Conservation (phyloP, 35 echinoderm and acorn worm species). For the Eucidaris tribuloides region DNA sequence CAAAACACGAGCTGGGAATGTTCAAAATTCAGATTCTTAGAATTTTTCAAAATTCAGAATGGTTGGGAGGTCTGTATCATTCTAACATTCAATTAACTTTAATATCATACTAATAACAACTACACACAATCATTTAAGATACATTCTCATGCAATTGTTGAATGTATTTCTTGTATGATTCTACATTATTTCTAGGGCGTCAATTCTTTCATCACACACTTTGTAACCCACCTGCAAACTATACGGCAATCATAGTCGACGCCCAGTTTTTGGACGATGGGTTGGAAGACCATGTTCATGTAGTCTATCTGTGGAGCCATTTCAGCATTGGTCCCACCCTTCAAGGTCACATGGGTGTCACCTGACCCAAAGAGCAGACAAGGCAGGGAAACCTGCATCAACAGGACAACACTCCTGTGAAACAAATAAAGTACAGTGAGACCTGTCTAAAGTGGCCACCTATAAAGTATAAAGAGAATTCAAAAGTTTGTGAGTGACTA, state of each 20-base stretch:
- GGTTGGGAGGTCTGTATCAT: too few species aligned
- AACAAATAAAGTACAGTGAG: too few species aligned
- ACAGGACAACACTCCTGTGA: slow-evolving; percentile 79
- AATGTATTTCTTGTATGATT: too few species aligned
- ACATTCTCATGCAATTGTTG: background rate
- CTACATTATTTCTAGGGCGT: too few species aligned
- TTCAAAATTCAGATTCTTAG: too few species aligned
- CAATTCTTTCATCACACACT: too few species aligned
- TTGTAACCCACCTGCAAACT: slow-evolving; percentile 53
- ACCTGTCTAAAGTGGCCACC: too few species aligned
- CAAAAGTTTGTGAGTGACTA: too few species aligned
- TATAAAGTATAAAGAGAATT: too few species aligned
- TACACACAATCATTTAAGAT: background rate
- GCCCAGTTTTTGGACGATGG: slow-evolving; percentile 75
- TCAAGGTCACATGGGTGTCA: slow-evolving; percentile 66
- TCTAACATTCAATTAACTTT: too few species aligned
- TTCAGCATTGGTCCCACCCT: slow-evolving; percentile 96
- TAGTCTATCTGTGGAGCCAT: slow-evolving; percentile 98
- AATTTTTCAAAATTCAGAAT: too few species aligned
- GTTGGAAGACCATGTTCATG: slow-evolving; percentile 75
- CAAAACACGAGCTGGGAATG: too few species aligned
- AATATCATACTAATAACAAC: background rate
- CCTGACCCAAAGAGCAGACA: slow-evolving; percentile 79
- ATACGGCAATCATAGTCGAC: slow-evolving; percentile 71
- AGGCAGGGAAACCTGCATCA: slow-evolving; percentile 93